Percentiles rank a stretch among this genome's conserved stretches.
Conservation (phyloP, 2,797 vertebrate species). For the Phrynocephalus guinanensis region DNA sequence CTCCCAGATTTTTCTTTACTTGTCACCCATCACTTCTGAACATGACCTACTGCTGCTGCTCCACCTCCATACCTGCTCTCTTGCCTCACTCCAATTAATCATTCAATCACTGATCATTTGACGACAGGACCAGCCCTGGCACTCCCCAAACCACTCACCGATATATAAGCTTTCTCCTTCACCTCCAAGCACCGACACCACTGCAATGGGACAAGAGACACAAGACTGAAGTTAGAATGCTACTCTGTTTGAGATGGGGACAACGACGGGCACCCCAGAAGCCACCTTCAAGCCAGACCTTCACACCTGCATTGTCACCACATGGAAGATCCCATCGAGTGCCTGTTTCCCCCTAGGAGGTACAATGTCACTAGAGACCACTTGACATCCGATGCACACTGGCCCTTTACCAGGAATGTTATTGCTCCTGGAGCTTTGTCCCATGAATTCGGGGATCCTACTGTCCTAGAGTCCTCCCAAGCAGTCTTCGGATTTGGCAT, state of each 20-base stretch:
- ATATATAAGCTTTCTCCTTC: slow-evolving; percentile 65
- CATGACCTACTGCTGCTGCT: too few relatives aligned
- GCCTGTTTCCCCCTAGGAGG: background rate
- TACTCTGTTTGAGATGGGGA: background rate
- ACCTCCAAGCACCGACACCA: slow-evolving; percentile 58
- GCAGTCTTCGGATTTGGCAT: background rate
- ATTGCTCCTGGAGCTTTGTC: background rate
- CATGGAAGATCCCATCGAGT: background rate
- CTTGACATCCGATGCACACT: background rate
- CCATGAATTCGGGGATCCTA: too few relatives aligned
- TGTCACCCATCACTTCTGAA: too few relatives aligned
- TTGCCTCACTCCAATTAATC: too few relatives aligned
- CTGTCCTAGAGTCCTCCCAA: background rate
- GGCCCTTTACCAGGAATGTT: background rate
- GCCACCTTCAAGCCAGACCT: background rate
- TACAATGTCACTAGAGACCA: too few relatives aligned
- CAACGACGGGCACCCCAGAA: background rate
- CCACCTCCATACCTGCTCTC: too few relatives aligned
- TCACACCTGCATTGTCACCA: background rate
- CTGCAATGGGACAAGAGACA: slow-evolving; percentile 59
- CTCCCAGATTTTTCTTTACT: too few relatives aligned
- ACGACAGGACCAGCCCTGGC: background rate
- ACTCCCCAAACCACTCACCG: slow-evolving; percentile 55
- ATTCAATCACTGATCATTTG: too few relatives aligned
- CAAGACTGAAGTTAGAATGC: slow-evolving; percentile 27